Evolutionary conservation across 2,888 invertebrate species (phyloP).

Genomic region (Aphidius colemani): DNA sequence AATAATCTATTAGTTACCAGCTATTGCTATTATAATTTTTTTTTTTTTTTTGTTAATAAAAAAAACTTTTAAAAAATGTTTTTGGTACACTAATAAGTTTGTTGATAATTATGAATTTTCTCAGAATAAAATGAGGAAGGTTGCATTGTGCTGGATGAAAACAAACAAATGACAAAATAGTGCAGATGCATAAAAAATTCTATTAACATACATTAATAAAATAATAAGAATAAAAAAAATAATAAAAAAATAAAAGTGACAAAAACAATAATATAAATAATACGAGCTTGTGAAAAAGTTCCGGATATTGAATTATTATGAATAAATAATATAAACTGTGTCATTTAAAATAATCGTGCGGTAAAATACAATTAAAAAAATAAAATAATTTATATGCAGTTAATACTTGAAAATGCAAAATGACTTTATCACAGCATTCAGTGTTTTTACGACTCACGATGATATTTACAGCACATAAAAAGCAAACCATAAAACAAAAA

Average conservation of each 20-base stretch:
- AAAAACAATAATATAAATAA: constrained; percentile 16
- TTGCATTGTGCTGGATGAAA: constrained; percentile 47
- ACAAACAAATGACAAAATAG: constrained; percentile 48
- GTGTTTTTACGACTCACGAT: not conserved
- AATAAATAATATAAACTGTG: not conserved
- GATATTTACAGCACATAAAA: no score
- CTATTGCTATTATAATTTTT: no score
- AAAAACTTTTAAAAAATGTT: no score
- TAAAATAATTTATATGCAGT: constrained; percentile 31
- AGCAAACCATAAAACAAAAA: no score
- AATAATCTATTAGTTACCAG: no score
- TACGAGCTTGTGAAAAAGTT: constrained; percentile 11
- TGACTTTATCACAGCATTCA: constrained; percentile 5
- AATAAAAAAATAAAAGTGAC: constrained; percentile 37
- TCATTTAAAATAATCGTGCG: constrained; percentile 14
- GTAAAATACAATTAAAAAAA: constrained; percentile 24
- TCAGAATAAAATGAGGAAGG: constrained; percentile 33
- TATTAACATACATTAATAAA: constrained; percentile 49
- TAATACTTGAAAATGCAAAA: not conserved
- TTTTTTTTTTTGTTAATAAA: no score
- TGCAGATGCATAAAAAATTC: constrained; percentile 44
- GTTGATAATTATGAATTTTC: no score
- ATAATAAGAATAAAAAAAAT: constrained; percentile 44
- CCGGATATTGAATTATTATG: not conserved
- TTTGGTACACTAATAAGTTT: no score